Evolutionary conservation across 2,113 vertebrate species (phyloP).

Genomic region (Climacteris rufus): DNA sequence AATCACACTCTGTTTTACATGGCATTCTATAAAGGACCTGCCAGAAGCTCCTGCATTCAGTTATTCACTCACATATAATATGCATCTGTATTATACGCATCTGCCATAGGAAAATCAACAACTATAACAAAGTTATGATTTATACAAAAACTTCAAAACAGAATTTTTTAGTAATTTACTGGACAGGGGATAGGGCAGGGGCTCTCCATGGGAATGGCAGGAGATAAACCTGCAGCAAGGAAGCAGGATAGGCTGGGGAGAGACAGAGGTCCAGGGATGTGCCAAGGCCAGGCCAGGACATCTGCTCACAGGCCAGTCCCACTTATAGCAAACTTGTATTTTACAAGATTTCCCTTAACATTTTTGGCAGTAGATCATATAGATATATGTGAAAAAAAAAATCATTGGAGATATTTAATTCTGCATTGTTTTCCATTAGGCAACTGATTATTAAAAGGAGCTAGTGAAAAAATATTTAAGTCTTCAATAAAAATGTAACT

Average conservation of each 20-base stretch:
- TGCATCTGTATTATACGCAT: rapidly evolving
- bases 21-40: background rate
- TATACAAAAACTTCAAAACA: background rate
- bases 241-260: background rate
- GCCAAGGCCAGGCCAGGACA: background rate
- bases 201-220: background rate
- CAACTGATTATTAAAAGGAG: background rate
- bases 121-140: background rate
- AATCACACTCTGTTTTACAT: background rate
- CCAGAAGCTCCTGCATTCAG: background rate
- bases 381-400: background rate
- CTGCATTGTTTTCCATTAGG: background rate
- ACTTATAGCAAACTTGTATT: background rate
- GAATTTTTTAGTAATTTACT: no score
- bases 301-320: background rate
- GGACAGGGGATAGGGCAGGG: background rate
- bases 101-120: background rate
- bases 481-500: background rate
- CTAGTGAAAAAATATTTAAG: background rate
- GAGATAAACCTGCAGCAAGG: background rate
- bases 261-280: background rate
- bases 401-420: background rate
- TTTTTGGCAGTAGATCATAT: background rate
- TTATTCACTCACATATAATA: background rate
- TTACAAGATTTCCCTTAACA: background rate